A percentile compares a stretch with the other conserved stretches of the same genome.
Evolutionary conservation across 2,888 invertebrate species (phyloP).

Genomic region (Gortyna flavago): DNA sequence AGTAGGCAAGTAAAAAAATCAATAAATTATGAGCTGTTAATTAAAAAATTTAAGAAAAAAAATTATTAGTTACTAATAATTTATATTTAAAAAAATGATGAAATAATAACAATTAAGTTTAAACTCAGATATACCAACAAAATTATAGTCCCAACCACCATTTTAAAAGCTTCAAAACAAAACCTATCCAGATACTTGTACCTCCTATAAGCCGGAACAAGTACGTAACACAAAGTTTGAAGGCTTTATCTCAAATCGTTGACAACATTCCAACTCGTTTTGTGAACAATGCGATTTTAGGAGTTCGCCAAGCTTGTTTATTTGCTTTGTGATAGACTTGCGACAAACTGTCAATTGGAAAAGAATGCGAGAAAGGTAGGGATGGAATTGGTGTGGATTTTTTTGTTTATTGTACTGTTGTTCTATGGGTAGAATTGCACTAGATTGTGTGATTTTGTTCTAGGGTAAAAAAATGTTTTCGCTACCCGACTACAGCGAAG

Average conservation of each 20-base stretch:
- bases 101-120: background rate
- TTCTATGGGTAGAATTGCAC: slow-evolving; percentile 1
- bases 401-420: slow-evolving; percentile 28
- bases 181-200: slow-evolving; percentile 15
- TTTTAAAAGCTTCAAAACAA: slow-evolving; percentile 22
- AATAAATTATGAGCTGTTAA: background rate
- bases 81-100: background rate
- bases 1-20: background rate
- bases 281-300: slow-evolving; percentile 67
- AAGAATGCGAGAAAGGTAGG: slow-evolving; percentile 38
- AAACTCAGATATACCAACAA: background rate
- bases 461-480: background rate
- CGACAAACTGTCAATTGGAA: slow-evolving; percentile 55
- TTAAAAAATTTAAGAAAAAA: background rate
- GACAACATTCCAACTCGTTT: slow-evolving; percentile 72
- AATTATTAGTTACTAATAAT: background rate
- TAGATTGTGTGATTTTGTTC: background rate
- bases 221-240: slow-evolving; percentile 67
- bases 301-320: slow-evolving; percentile 59
- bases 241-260: slow-evolving; percentile 73
- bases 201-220: slow-evolving; percentile 32
- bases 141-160: background rate
- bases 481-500: no score
- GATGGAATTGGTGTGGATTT: slow-evolving; percentile 8
- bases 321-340: slow-evolving; percentile 58